A percentile compares a stretch with the other conserved stretches of the same genome.
These are phyloP conservation scores for Nycticryphes semicollaris DNA, from an alignment of 2,113 vertebrate species.

Conservation along the genomic window DNA sequence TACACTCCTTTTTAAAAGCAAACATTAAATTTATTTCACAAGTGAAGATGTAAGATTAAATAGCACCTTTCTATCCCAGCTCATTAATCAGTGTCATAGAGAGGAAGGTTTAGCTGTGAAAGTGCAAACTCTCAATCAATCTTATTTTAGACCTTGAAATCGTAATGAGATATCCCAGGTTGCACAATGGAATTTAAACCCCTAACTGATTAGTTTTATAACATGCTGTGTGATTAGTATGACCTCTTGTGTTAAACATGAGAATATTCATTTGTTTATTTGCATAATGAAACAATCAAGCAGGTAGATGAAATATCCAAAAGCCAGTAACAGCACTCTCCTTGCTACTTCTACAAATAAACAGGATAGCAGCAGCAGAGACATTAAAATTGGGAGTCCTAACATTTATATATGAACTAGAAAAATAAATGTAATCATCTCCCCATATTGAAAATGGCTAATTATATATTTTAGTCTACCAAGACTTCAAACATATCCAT, in stretches of 20 bases:
- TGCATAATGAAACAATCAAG: background rate
- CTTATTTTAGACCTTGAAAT: background rate
- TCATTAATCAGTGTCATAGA: background rate
- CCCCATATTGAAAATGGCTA: background rate
- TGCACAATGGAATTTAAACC: background rate
- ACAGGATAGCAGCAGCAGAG: background rate
- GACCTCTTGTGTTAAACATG: conserved; percentile 75
- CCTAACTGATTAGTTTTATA: background rate
- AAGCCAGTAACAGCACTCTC: background rate
- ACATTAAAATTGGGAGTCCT: background rate
- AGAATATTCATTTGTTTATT: conserved; percentile 50
- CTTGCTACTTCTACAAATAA: background rate
- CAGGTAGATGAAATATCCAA: background rate
- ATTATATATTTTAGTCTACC: background rate
- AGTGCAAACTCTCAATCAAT: background rate
- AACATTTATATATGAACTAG: background rate
- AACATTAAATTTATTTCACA: background rate
- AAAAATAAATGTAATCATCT: background rate
- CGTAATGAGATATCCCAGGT: background rate
- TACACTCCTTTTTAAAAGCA: background rate
- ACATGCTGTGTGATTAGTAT: conserved; percentile 58
- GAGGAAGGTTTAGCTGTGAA: background rate
- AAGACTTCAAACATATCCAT: background rate
- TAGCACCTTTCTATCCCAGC: background rate
- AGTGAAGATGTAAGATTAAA: background rate